Base-by-base conservation (phyloP, 1,140 invertebrate genomes). In the Eufriesea mexicana region DNA sequence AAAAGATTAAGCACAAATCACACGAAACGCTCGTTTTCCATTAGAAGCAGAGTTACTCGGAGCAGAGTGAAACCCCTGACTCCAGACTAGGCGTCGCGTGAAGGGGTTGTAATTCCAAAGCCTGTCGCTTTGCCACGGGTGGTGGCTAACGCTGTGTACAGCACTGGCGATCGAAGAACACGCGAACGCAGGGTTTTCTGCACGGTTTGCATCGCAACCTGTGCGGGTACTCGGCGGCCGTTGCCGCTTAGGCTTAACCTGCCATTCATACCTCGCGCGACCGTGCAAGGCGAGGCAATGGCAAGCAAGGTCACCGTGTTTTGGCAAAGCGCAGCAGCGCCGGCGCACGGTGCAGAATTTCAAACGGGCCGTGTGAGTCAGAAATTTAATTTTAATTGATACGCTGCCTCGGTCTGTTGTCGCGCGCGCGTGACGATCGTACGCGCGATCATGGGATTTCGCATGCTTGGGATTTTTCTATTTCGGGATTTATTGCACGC, bases 301-400 rank as follows among this genome's bases (percentile, higher is more conserved):
- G 47, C 28, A 68, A 14, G 51, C 77, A 84, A 84, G 83, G 83
- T 80, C 83, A 59, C 28, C 70, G 62, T 57, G 70, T 84, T 84
- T 84, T 84, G 83, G 70, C 83, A 84, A 84, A 81, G 35, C 28
- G 64, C 47, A 51, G 64, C 61, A 79, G 59, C 76, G 47, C 59
- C 54, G 54, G 47, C 47, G 54, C 42, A 49, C 77, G 47, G 54
- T 61, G 49, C 68, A 55, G 78, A 84, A 73, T 84, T 84, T 84
- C 78, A 68, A 84, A 76, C 54, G 55, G 64, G 45, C 68, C 28
- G 49, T 23, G n/a, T 84, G 77, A 81, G 70, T 80, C 83, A 81
- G 83, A 71, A 64, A 73, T 73, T 67, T 84, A 81, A 84, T 80
- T 73, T 84, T 80, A 84, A 84, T 81, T 84, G 76, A 84, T 83